Base-by-base conservation (phyloP, 2,113 vertebrate species). In the Menura novaehollandiae region DNA sequence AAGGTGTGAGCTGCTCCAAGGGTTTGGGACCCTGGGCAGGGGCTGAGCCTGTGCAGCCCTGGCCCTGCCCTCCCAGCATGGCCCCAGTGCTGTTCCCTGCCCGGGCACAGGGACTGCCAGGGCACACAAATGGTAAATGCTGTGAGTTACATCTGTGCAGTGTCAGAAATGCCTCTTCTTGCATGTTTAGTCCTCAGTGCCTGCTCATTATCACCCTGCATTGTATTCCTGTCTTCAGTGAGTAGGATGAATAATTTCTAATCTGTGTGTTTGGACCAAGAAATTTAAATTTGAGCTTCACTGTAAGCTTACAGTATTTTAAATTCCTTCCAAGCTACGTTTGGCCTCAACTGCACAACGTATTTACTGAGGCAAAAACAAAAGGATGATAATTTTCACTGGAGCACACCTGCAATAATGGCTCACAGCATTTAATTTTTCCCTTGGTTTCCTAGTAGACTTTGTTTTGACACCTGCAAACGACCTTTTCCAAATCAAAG, bases 401-500 rank as follows among this genome's bases (percentile, higher is more conserved):
- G 12, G 84, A 91, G 93, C 18, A 84, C 97, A 98, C 96, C 98
- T 97, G 97, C 71, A 87, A 91, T 90, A 72, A 95, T 85, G 88
- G 91, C 92, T 94, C 79, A 95, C 76, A 41, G 78, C 87, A 94
- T 95, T 94, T 96, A 95, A 91, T 96, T 96, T 96, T 86, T 96
- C 92, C 89, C 89, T 96, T 76, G 28, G 79, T 97, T 95, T 96
- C 91, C 96, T 89, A 83, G 88, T 88, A 37, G 53, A 97, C 91
- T 96, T 93, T 93, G 92, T 97, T 97, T 97, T 95, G 88, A 97
- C 98, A 98, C 97, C 98, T 98, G 98, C 97, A 88, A 92, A 94
- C 87, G 94, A 95, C 95, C 91, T 97, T 91, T 85, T 97, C 95
- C 91, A 95, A 97, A 97, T 96, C 95, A 89, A 88, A 98, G 94